Percentiles rank a stretch among this genome's conserved stretches.
Conservation (phyloP, 2,113 vertebrate species). For the Oreocharis arfaki region DNA sequence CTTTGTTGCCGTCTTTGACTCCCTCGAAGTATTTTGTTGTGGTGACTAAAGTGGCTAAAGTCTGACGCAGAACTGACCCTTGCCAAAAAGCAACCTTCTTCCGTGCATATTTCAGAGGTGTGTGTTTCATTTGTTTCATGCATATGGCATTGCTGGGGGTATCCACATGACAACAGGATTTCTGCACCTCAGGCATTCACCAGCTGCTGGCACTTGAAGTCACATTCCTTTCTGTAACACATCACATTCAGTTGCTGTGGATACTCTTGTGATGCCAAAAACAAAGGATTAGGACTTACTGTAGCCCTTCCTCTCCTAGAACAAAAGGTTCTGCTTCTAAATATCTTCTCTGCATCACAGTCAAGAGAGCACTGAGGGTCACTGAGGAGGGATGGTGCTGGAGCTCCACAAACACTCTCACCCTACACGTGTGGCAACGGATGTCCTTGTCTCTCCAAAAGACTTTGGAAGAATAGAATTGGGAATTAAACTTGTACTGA, state of each 20-base stretch:
- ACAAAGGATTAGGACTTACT: conserved; percentile 40
- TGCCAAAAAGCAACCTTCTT: neutral
- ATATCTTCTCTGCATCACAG: neutral
- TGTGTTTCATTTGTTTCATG: neutral
- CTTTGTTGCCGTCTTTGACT: neutral
- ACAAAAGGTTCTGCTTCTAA: conserved; percentile 37
- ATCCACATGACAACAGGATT: conserved; percentile 11
- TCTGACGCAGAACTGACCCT: neutral
- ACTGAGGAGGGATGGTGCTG: neutral
- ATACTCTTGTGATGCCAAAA: conserved; percentile 61
- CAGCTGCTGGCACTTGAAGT: conserved; percentile 38
- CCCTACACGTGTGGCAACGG: accelerated
- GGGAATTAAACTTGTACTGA: neutral
- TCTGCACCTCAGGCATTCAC: conserved; percentile 28
- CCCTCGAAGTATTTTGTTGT: neutral
- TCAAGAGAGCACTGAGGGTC: neutral
- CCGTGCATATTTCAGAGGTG: neutral
- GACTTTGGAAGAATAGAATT: neutral
- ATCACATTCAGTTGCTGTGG: conserved; percentile 55
- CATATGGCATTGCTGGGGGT: neutral
- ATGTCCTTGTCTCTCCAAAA: neutral
- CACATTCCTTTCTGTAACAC: conserved; percentile 61
- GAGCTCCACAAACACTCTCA: neutral
- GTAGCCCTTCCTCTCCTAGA: neutral
- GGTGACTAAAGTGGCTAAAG: neutral